Evolutionary conservation across 1,140 invertebrate genomes (phyloP).

Genomic region (Drosophila kohkoa): DNA sequence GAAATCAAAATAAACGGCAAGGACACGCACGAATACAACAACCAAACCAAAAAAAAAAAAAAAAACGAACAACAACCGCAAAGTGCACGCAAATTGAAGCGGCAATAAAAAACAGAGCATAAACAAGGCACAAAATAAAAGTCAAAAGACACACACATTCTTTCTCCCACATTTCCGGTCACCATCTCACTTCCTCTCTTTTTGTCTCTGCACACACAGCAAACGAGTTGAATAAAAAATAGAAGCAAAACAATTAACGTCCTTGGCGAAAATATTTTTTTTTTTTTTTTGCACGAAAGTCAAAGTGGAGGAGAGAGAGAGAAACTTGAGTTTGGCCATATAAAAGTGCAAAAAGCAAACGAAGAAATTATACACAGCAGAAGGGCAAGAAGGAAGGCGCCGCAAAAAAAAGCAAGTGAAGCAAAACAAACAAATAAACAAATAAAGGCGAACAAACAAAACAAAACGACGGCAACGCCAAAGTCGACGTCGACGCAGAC

Average conservation of each 20-base stretch:
- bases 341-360: slow-evolving; percentile 71
- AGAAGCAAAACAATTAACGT: slow-evolving; percentile 84
- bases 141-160: slow-evolving; percentile 60
- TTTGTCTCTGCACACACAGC: slow-evolving; percentile 30
- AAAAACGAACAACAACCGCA: slow-evolving; percentile 54
- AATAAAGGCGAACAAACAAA: slow-evolving; percentile 62
- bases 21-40: slow-evolving; percentile 69
- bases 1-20: slow-evolving; percentile 72
- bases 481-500: slow-evolving; percentile 7
- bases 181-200: background rate
- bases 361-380: slow-evolving; percentile 68
- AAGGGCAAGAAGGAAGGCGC: slow-evolving; percentile 50
- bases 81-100: slow-evolving; percentile 79
- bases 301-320: slow-evolving; percentile 1
- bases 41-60: slow-evolving; percentile 18
- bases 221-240: slow-evolving; percentile 67
- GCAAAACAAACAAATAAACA: slow-evolving; percentile 76
- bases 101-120: slow-evolving; percentile 68
- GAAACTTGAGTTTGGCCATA: slow-evolving; percentile 72
- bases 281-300: slow-evolving; percentile 58
- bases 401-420: slow-evolving; percentile 20
- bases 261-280: slow-evolving; percentile 80
- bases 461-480: slow-evolving; percentile 39
- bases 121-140: slow-evolving; percentile 79
- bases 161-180: slow-evolving; percentile 11